Percentiles rank a stretch among this genome's conserved stretches.
Evolutionary conservation across 1,140 invertebrate species (phyloP).

Genomic region (Neodiprion lecontei): DNA sequence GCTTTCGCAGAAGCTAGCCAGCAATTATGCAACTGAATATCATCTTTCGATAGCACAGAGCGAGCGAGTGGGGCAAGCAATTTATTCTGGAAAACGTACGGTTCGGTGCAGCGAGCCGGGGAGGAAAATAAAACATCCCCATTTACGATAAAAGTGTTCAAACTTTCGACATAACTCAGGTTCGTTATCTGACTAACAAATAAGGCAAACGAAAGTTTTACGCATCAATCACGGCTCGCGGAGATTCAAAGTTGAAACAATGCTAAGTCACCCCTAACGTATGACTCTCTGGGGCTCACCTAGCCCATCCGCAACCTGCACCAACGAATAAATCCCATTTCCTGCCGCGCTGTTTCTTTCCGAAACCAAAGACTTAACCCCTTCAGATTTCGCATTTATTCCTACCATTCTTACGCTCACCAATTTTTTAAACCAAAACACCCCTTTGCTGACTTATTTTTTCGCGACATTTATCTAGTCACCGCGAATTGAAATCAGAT

Average conservation of each 20-base stretch:
- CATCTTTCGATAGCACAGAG: not conserved
- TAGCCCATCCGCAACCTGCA: not conserved
- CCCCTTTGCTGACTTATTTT: too few relatives aligned
- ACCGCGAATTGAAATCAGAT: too few relatives aligned
- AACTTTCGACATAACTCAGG: conserved; percentile 62
- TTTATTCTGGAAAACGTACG: conserved; percentile 8
- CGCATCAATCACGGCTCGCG: conserved; percentile 61
- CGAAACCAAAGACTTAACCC: not conserved
- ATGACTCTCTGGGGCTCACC: conserved; percentile 54
- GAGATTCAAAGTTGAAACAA: conserved; percentile 64
- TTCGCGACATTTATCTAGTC: too few relatives aligned
- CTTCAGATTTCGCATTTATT: too few relatives aligned
- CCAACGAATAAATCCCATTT: not conserved
- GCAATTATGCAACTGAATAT: too few relatives aligned
- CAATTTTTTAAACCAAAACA: too few relatives aligned
- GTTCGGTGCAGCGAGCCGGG: conserved; percentile 21
- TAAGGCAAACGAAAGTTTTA: conserved; percentile 62
- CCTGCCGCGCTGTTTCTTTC: not conserved
- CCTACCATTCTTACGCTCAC: too few relatives aligned
- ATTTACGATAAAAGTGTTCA: conserved; percentile 27
- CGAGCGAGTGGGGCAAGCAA: not conserved
- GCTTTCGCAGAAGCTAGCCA: too few relatives aligned
- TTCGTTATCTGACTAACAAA: conserved; percentile 66
- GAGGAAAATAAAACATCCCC: conserved; percentile 43
- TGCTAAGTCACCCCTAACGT: conserved; percentile 61